Conservation (phyloP, 2,888 invertebrate species). For the Iselma pallidipennis region DNA sequence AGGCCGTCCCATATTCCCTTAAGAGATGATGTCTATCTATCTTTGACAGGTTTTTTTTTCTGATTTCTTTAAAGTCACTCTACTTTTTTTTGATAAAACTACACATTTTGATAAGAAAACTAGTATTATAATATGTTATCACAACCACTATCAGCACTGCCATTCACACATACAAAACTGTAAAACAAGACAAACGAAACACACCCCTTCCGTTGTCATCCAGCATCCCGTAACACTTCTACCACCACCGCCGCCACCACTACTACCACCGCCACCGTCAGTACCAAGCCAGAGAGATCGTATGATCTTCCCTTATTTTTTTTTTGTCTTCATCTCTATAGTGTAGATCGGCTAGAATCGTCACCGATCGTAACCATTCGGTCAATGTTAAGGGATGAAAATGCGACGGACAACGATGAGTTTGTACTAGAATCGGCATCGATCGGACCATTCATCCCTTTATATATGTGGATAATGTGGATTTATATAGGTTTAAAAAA, state of each 20-base stretch:
- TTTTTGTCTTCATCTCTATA: neutral
- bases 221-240: slow-evolving; percentile 23
- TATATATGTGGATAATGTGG: no score
- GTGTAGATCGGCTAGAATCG: neutral
- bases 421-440: neutral
- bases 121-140: no score
- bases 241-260: neutral
- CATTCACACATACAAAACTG: neutral
- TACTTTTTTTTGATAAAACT: no score
- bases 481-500: no score
- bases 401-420: neutral
- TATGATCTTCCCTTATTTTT: neutral
- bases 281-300: no score
- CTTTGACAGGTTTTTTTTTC: no score
- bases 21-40: neutral
- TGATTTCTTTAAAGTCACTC: no score
- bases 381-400: neutral
- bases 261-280: neutral
- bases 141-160: neutral
- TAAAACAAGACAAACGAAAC: slow-evolving; percentile 14
- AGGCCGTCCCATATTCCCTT: neutral
- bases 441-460: no score
- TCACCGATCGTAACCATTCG: no score
- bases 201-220: slow-evolving; percentile 22
- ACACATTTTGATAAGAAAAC: no score